Evolutionary conservation across 2,113 vertebrate species (phyloP), one percentile per base, ranked within the genome.

Genomic region (Tursiops truncatus): DNA sequence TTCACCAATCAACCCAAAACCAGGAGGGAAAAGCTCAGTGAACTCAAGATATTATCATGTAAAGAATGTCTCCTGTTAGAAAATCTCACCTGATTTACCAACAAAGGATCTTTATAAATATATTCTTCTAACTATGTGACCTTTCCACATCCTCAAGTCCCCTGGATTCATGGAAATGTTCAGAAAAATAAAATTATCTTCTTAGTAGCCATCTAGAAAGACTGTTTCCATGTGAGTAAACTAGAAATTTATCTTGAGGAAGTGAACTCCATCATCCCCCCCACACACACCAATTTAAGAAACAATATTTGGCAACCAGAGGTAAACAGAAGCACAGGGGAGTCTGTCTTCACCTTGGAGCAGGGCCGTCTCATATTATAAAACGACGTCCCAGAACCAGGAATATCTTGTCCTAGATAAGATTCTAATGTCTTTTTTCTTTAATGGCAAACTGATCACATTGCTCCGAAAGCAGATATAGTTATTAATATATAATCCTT

Each of bases 151-250:
- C 94, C 23, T 93, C 67, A 63, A 79, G 62, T 73, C 38, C 81
- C 65, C 53, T 53, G 38, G 33, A 67, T 91, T 97, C 91, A 96
- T 36, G 89, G 91, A 91, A 67, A 83, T 65, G 47, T 97, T 94
- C 87, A 91, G 84, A 96, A 96, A 97, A 95, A 94, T 95, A 97
- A 92, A 63, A 81, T 33, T 31, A 84, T 88, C 50, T 85, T 90
- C 80, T 68, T 85, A 81, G 71, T 33, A 96, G 88, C 70, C 38
- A 93, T 53, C 23, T 71, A 13, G 88, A 76, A 92, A 41, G 74
- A 62, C 8, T 44, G 23, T 53, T 20, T 25, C 10, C 68, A 84
- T 47, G 44, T 92, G 65, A 67, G 38, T 79, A 77, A 96, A 95
- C 33, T 38, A 89, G 73, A 87, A 47, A 77, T 88, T 63, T 56